These are phyloP conservation scores for Ditylenchus weischeri DNA, from an alignment of 2,888 invertebrate species.

Conservation along the genomic window DNA sequence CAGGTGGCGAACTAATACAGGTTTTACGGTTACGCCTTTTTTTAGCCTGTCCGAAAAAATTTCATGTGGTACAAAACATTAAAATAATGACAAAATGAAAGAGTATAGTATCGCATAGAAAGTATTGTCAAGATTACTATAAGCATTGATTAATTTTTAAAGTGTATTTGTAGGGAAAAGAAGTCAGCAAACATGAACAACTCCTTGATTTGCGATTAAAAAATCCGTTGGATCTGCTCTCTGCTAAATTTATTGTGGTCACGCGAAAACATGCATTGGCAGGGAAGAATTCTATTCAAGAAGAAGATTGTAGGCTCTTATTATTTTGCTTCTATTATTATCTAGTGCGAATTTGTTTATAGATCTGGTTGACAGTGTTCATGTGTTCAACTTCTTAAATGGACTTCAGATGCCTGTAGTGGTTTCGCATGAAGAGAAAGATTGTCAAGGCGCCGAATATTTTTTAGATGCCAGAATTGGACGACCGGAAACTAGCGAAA, in stretches of 20 bases:
- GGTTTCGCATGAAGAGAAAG: slow-evolving; percentile 30
- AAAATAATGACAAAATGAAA: too few species aligned
- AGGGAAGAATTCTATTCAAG: slow-evolving; percentile 17
- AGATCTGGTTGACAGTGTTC: slow-evolving; percentile 13
- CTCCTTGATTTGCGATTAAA: slow-evolving; percentile 45
- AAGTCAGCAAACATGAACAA: slow-evolving; percentile 26
- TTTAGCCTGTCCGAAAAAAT: too few species aligned
- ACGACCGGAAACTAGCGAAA: slow-evolving; percentile 6
- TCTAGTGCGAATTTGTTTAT: slow-evolving; percentile 18
- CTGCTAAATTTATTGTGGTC: slow-evolving; percentile 46
- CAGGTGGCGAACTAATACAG: too few species aligned
- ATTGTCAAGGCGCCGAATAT: slow-evolving; percentile 30
- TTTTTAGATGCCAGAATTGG: slow-evolving; percentile 22
- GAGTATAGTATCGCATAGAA: too few species aligned
- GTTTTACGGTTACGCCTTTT: too few species aligned
- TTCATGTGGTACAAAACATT: too few species aligned
- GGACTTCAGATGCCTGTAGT: slow-evolving; percentile 44
- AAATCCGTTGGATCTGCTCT: slow-evolving; percentile 39
- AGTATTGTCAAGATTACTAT: too few species aligned
- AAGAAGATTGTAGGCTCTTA: slow-evolving; percentile 30
- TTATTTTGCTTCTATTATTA: slow-evolving; percentile 12
- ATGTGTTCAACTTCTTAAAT: slow-evolving; percentile 46
- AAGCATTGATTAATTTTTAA: neutral
- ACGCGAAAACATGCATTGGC: slow-evolving; percentile 41
- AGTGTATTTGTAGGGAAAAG: slow-evolving; percentile 16